Base-by-base conservation (phyloP, 1,140 invertebrate species). In the Conopomorpha cramerella region DNA sequence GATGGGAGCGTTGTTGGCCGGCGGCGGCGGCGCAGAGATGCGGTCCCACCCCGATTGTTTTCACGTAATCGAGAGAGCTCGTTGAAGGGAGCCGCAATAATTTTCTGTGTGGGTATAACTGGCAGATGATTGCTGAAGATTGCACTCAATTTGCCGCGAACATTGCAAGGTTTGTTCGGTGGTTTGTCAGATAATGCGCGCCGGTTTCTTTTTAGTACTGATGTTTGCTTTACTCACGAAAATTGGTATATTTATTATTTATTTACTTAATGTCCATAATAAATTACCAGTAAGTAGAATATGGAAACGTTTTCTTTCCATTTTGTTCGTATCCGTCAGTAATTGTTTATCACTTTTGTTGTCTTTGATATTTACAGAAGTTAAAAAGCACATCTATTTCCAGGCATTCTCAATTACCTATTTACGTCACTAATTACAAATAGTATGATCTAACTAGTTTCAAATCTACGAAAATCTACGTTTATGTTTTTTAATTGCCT, bases 121-220 rank as follows among this genome's bases (percentile, higher is more conserved):
- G 19, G 19, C 19, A 4, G 11, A 37, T 41, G 41, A 58, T 54
- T 51, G 43, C 38, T 37, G 28, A 39, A 49, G 46, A 51, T 58
- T 58, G 49, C 43, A 36, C 34, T 40, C 45, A 54, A 58, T 58
- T 58, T 52, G 34, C 29, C 39, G 35, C 43, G 38, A 49, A 51
- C 43, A 46, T 34, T 35, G 38, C 16, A 30, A 10, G n/a, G 23
- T 13, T 36, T 18, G 11, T 43, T 17, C 10, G 19, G 19, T 10
- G 19, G 19, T 23, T 23, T 23, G 19, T 4, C 19, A 23, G 10
- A 23, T 23, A 4, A 23, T 23, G 4, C 4, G 10, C 4, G 19
- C 4, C 19, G 19, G 10, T 23, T 10, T 23, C 10, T 23, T 23
- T 23, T 23, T 23, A 10, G 4, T 23, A 10, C 4, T 10, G 19